Base-by-base conservation (phyloP, 1,140 invertebrate species). In the Drosophila sulfurigaster region DNA sequence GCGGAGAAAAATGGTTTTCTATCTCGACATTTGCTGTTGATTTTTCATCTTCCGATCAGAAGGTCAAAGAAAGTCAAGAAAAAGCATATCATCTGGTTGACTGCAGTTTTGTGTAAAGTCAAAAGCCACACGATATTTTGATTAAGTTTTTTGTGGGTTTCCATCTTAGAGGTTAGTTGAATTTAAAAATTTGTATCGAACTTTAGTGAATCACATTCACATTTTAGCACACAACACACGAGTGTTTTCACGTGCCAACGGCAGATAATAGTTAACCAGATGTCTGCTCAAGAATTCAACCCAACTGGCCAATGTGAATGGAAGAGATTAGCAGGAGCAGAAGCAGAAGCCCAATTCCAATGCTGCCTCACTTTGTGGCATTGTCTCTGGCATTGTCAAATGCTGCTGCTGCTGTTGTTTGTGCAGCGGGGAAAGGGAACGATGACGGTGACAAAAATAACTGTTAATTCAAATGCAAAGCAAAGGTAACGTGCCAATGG, bases 391-490 rank as follows among this genome's bases (percentile, higher is more conserved):
- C 43, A 15, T 58, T 56, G 16, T 7, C 49, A 51, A 70, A 70
- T 63, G 75, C 73, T 20, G 20, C 20, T 20, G 71, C 73, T 68
- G 6, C 8, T 38, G 35, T 79, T 60, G 62, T 64, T 73, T 67
- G 67, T 20, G 48, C 7, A 35, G 56, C 48, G 51, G 25, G 3
- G 32, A 7, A 1, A n/a, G 0, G 25, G 10, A 16, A 20, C 5
- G 11, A 32, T 64, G 64, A 64, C 65, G 77, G 76, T 80, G 83
- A 85, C 83, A 89, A 78, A 88, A 88, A 88, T 79, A 88, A 83
- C 85, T 88, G 83, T 85, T 88, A 88, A 88, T 88, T 85, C 78
- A 80, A 81, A 89, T 85, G 85, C 85, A 79, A 81, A 89, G 71
- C 60, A 77, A 66, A 75, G 73, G 73, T 59, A 87, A 88, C 81